Base-by-base conservation (phyloP, 2,888 invertebrate genomes). In the Linnaemya vulpina region DNA sequence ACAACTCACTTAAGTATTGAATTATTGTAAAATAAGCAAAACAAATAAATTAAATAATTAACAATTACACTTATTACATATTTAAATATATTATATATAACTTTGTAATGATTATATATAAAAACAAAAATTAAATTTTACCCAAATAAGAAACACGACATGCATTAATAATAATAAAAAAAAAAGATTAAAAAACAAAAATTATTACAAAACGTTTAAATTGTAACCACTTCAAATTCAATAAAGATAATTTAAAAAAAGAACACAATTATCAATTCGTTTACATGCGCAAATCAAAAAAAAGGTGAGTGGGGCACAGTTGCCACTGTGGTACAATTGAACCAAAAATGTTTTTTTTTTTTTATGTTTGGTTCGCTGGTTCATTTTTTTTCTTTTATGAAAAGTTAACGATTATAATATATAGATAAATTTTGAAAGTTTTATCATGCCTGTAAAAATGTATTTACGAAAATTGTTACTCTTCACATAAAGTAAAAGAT, bases 171-270 rank as follows among this genome's bases (percentile, higher is more conserved):
- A n/a, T n/a, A n/a, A n/a, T 79, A 65, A 84, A 71, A 58, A 53
- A 49, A 22, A 17, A 58, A 51, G 63, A 55, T 20, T 5, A 51
- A 78, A n/a, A 65, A 79, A 81, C 51, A 58, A 73, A 74, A 68
- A 51, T 40, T 78, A 83, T 68, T 78, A 78, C 67, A 78, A 67
- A 71, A 82, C 82, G 82, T 85, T 85, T 85, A 82, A 85, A 85
- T 85, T 85, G 81, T 85, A 85, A 85, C 84, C 84, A 85, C 74
- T 85, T 85, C 84, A 85, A 85, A 85, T 85, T 85, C 85, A 85
- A 85, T 85, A 85, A 85, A 85, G 74, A 85, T 65, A 65, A 43
- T 77, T 74, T 82, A 81, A 82, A 85, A 77, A 63, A 82, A 85
- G 74, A 63, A n/a, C n/a, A 65, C 71, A 73, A 40, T 11, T 43